Base-by-base conservation (phyloP, 2,888 invertebrate genomes). In the Willowsia nigromaculata region DNA sequence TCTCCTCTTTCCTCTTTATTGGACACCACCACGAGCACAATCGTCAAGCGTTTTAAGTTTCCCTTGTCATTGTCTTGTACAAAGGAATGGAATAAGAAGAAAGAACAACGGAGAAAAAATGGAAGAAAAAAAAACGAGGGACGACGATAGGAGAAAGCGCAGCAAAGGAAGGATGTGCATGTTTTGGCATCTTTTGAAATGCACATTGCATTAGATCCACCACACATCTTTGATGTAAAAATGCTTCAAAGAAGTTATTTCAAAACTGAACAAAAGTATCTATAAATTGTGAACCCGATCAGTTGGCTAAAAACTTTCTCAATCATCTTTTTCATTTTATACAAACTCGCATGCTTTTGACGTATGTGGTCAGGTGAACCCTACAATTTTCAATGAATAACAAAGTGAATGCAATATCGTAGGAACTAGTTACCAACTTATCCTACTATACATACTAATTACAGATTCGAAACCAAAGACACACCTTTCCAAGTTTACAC, bases 1-100 rank as follows among this genome's bases (percentile, higher is more conserved):
- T 68, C 18, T 80, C 80, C 18, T 65, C 65, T 40, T 43, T 71
- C 43, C 71, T 68, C 50, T 68, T 83, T 83, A 83, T 68, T 68
- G 82, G 50, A 33, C 30, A 83, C 47, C 30, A 71, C 43, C 71
- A 71, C 43, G 43, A 43, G 30, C 71, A 71, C 37, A 33, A 62
- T 68, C 65, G 65, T 25, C 22, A 71, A 40, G 71, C 71, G 43
- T 40, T 71, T 71, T 40, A 71, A 71, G 40, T 71, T 71, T 68
- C 13, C 22, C 65, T 37, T 22, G 65, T 37, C 65, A 37, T 68
- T n/a, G 40, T 40, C 7, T 68, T 18, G 43, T 43, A 43, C 43
- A 43, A 71, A 71, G 25, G 43, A 22, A 27, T 37, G 18, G 18
- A 68, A 40, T 68, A 71, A n/a, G 43, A 71, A 71, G 15, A 43